A percentile compares a stretch with the other conserved stretches of the same genome.
Conservation (phyloP, 2,888 invertebrate species). For the Aleiodes testaceus region DNA sequence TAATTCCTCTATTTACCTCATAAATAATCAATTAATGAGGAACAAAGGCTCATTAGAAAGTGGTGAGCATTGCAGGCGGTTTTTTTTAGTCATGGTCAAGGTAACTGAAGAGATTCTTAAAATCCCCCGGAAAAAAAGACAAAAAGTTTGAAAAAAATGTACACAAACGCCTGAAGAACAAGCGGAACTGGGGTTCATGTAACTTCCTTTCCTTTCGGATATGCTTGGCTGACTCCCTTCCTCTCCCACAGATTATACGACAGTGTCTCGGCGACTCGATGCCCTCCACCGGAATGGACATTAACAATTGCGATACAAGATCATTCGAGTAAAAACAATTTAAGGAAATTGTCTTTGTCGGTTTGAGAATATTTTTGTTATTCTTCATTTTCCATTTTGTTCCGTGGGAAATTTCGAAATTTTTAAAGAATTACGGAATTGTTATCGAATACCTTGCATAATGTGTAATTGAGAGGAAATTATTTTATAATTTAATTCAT, state of each 20-base stretch:
- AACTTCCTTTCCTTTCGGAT: slow-evolving; percentile 71
- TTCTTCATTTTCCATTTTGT: neutral
- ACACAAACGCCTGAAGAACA: slow-evolving; percentile 68
- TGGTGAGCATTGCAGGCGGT: neutral
- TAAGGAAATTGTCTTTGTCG: slow-evolving; percentile 37
- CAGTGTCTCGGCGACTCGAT: slow-evolving; percentile 39
- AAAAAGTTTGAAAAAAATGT: slow-evolving; percentile 48
- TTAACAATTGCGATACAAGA: slow-evolving; percentile 63
- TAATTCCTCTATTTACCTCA: neutral
- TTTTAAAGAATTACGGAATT: neutral
- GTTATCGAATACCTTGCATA: too few relatives aligned
- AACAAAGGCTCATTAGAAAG: slow-evolving; percentile 10
- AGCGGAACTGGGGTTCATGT: slow-evolving; percentile 73
- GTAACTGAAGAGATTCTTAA: slow-evolving; percentile 7
- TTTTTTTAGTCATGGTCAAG: slow-evolving; percentile 29
- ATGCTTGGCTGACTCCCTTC: slow-evolving; percentile 69
- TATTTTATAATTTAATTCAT: too few relatives aligned
- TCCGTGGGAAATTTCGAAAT: neutral
- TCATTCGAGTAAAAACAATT: slow-evolving; percentile 58
- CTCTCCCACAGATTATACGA: slow-evolving; percentile 68
- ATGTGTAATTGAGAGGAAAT: too few relatives aligned
- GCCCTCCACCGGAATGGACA: slow-evolving; percentile 46
- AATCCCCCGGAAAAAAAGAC: slow-evolving; percentile 1
- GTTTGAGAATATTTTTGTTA: slow-evolving; percentile 44
- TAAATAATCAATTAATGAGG: neutral